Conservation (phyloP, 2,888 invertebrate genomes). For the Cabera pusaria region DNA sequence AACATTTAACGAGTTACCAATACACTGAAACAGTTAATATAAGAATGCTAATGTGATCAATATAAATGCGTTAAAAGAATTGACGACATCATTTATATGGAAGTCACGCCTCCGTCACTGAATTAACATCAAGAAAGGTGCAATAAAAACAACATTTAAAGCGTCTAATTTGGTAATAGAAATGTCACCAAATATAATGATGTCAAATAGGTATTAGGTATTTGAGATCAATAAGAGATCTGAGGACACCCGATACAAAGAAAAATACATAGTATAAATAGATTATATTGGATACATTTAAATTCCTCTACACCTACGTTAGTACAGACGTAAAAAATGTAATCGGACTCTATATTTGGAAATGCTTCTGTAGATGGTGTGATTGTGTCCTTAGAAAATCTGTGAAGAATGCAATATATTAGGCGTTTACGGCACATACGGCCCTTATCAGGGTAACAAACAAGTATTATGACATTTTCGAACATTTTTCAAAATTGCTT, state of each 20-base stretch:
- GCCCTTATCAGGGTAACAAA: too few relatives aligned
- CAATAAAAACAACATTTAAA: too few relatives aligned
- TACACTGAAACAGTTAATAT: slow-evolving; percentile 33
- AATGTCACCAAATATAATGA: too few relatives aligned
- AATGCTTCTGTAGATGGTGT: slow-evolving; percentile 7
- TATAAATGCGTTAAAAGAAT: slow-evolving; percentile 48
- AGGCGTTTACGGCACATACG: too few relatives aligned
- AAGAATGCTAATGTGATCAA: slow-evolving; percentile 60
- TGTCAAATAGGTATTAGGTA: too few relatives aligned
- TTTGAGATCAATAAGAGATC: too few relatives aligned
- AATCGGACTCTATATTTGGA: slow-evolving; percentile 16
- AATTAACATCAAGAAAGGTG: slow-evolving; percentile 16
- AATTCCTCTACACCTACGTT: slow-evolving; percentile 20
- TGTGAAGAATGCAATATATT: too few relatives aligned
- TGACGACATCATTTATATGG: slow-evolving; percentile 46
- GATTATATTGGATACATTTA: slow-evolving; percentile 13
- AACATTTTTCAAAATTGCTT: too few relatives aligned
- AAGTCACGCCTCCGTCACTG: slow-evolving; percentile 52
- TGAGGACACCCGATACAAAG: too few relatives aligned
- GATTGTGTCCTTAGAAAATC: slow-evolving; percentile 5
- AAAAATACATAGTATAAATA: too few relatives aligned
- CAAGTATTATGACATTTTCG: too few relatives aligned
- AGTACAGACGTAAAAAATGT: slow-evolving; percentile 15
- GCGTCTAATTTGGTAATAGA: neutral
- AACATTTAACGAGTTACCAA: slow-evolving; percentile 12